A percentile compares a stretch with the other conserved stretches of the same genome.
Evolutionary conservation across 2,888 invertebrate species (phyloP).

Genomic region (Idaea straminata): DNA sequence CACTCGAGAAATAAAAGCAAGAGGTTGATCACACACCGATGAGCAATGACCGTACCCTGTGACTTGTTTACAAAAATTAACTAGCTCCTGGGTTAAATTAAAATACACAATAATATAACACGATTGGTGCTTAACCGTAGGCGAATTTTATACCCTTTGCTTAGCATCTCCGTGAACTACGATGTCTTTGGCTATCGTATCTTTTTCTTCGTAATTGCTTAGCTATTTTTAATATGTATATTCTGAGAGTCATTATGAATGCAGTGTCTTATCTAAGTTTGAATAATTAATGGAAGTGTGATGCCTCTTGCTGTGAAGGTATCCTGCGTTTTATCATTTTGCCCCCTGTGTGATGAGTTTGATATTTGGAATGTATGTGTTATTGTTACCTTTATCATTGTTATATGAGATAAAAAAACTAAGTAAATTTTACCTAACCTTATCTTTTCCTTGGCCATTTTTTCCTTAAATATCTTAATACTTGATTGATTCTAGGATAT

Average conservation of each 20-base stretch:
- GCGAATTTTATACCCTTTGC: background rate
- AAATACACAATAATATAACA: background rate
- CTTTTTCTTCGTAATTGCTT: background rate
- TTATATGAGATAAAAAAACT: background rate
- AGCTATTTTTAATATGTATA: background rate
- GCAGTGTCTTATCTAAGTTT: conserved; percentile 77
- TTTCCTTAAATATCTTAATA: too few species aligned
- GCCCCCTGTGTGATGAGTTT: background rate
- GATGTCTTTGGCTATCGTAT: background rate
- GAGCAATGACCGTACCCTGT: conserved; percentile 62
- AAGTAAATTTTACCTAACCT: too few species aligned
- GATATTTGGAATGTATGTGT: background rate
- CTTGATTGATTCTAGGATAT: too few species aligned
- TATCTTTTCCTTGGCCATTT: too few species aligned
- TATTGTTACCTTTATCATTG: conserved; percentile 1
- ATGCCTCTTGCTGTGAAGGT: conserved; percentile 64
- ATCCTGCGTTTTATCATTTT: background rate
- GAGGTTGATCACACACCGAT: conserved; percentile 57
- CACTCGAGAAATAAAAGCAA: conserved; percentile 55
- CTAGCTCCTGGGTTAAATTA: background rate
- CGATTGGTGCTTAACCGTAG: background rate
- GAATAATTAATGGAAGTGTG: conserved; percentile 78
- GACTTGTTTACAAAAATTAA: background rate
- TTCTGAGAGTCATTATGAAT: conserved; percentile 68
- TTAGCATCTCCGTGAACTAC: background rate